Conservation (phyloP, 2,888 invertebrate genomes). For the Cynaeus angustus region DNA sequence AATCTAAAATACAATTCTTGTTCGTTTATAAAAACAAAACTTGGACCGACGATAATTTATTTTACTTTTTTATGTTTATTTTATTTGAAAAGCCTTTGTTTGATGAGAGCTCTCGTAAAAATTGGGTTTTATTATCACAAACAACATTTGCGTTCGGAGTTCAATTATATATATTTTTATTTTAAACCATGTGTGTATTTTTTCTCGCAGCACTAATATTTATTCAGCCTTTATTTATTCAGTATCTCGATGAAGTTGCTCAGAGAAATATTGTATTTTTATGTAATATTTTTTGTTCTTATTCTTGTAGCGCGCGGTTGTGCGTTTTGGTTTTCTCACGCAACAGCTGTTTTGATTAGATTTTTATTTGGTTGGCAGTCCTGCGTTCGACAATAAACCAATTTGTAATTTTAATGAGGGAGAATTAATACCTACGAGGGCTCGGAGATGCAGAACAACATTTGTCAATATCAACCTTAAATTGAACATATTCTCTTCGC, state of each 20-base stretch:
- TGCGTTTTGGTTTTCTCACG: not conserved
- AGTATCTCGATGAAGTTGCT: conserved; percentile 60
- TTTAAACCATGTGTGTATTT: conserved; percentile 66
- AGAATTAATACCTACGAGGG: conserved; percentile 41
- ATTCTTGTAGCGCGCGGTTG: conserved; percentile 14
- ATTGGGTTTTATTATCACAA: conserved; percentile 71
- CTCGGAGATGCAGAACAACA: conserved; percentile 31
- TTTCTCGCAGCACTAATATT: conserved; percentile 67
- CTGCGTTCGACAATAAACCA: conserved; percentile 43
- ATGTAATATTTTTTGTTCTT: conserved; percentile 38
- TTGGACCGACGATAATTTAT: conserved; percentile 67
- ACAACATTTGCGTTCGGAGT: conserved; percentile 70
- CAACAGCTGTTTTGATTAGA: conserved; percentile 1
- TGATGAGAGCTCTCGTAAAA: conserved; percentile 70
- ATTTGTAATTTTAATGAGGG: conserved; percentile 56
- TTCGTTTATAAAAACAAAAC: conserved; percentile 67
- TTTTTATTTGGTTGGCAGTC: not conserved
- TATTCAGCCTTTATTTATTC: conserved; percentile 68
- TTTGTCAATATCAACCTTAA: conserved; percentile 55
- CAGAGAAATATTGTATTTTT: conserved; percentile 51
- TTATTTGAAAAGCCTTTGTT: conserved; percentile 67
- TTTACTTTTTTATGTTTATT: conserved; percentile 68
- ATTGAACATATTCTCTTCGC: conserved; percentile 50
- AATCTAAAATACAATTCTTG: conserved; percentile 64
- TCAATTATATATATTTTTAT: conserved; percentile 70